Evolutionary conservation across 2,888 invertebrate species (phyloP).

Genomic region (Tetheella fluctuosa): DNA sequence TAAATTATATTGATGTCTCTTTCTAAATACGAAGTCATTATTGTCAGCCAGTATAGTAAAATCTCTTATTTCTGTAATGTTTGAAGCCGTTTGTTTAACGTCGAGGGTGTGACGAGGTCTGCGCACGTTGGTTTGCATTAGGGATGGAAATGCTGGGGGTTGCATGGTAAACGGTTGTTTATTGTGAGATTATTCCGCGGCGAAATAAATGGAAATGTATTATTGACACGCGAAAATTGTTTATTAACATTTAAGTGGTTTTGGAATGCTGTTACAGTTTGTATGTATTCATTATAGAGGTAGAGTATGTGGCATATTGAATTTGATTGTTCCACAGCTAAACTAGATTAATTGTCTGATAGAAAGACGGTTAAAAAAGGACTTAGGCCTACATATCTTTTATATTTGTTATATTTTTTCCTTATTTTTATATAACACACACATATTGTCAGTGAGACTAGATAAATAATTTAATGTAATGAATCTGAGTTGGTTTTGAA

Average conservation of each 20-base stretch:
- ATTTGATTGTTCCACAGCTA: no score
- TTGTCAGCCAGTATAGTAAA: constrained; percentile 23
- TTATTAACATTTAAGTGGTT: constrained; percentile 12
- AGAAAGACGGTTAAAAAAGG: no score
- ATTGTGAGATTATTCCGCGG: constrained; percentile 12
- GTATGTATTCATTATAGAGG: background rate
- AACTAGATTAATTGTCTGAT: no score
- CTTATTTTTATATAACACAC: no score
- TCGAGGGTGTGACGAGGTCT: background rate
- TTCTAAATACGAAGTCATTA: constrained; percentile 64
- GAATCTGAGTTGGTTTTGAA: no score
- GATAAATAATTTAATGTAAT: no score
- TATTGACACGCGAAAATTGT: constrained; percentile 13
- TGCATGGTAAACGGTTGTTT: constrained; percentile 32
- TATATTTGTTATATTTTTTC: no score
- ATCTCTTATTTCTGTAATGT: constrained; percentile 13
- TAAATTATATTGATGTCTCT: constrained; percentile 40
- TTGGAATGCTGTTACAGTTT: background rate
- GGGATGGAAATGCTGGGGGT: constrained; percentile 26
- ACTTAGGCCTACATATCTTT: no score
- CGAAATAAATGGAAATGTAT: constrained; percentile 12
- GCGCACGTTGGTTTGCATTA: background rate
- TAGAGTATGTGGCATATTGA: no score
- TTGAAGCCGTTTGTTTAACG: background rate
- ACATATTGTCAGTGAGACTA: no score